Percentiles rank a stretch among this genome's conserved stretches.
phyloP scores from a whole-genome alignment of 2,888 invertebrate species.

The Hoplodrina blanda region DNA sequence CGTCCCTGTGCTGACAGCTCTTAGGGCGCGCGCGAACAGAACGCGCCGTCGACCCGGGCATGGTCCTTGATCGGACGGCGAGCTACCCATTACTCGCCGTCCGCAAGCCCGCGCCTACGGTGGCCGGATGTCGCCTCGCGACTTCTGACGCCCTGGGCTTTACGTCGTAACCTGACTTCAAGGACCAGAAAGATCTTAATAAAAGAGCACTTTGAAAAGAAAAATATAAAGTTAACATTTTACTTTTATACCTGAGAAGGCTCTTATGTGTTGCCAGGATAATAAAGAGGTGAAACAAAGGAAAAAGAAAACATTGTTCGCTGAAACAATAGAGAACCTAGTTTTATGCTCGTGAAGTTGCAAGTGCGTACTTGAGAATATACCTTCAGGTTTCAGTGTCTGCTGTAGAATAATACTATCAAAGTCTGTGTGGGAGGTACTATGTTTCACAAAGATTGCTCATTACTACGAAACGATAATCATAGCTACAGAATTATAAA shows the following conservation, averaged over 20 bases:
- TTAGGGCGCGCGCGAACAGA: too few relatives aligned
- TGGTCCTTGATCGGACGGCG: too few relatives aligned
- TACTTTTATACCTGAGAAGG: constrained; percentile 10
- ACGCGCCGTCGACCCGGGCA: too few relatives aligned
- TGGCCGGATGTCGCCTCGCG: too few relatives aligned
- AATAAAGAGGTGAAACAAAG: constrained; percentile 55
- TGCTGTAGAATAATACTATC: neutral
- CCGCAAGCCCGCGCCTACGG: too few relatives aligned
- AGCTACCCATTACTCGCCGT: too few relatives aligned
- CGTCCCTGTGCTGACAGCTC: too few relatives aligned
- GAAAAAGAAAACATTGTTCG: constrained; percentile 56
- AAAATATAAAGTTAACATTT: constrained; percentile 24
- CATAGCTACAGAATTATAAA: too few relatives aligned
- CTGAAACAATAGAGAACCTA: constrained; percentile 51
- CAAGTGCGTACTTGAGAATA: constrained; percentile 33
- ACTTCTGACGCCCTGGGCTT: too few relatives aligned
- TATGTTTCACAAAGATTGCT: too few relatives aligned
- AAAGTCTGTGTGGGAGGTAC: neutral
- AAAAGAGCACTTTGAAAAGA: constrained; percentile 2
- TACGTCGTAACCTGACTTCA: too few relatives aligned
- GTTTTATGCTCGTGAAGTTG: constrained; percentile 33
- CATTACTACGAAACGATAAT: too few relatives aligned
- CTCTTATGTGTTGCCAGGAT: constrained; percentile 36
- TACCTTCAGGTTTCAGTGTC: constrained; percentile 18
- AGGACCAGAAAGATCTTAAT: neutral